A percentile compares a stretch with the other conserved stretches of the same genome.
Evolutionary conservation across 2,888 invertebrate species (phyloP).

Genomic region (Perithous albicinctus): DNA sequence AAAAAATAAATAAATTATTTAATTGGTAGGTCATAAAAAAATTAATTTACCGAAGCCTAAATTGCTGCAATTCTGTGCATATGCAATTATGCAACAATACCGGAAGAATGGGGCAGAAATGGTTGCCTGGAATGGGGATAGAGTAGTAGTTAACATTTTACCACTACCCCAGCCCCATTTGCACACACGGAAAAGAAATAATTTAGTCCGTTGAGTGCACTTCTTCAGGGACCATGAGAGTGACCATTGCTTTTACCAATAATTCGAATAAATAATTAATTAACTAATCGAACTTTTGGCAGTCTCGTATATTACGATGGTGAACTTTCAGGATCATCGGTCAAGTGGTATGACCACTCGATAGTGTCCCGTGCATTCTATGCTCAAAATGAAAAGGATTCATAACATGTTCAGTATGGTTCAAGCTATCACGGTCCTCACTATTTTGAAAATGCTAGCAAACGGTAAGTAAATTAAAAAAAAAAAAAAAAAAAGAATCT

Average conservation of each 20-base stretch:
- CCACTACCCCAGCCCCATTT: slow-evolving; percentile 36
- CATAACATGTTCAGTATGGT: slow-evolving; percentile 89
- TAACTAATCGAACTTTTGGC: background rate
- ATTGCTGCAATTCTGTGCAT: background rate
- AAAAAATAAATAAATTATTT: no score
- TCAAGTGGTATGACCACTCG: slow-evolving; percentile 81
- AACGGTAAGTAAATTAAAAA: slow-evolving; percentile 87
- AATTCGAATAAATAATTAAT: background rate
- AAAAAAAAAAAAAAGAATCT: background rate
- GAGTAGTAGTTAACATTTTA: slow-evolving; percentile 19
- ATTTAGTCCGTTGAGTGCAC: slow-evolving; percentile 34
- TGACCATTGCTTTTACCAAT: background rate
- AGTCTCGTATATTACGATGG: slow-evolving; percentile 12
- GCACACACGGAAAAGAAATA: slow-evolving; percentile 41
- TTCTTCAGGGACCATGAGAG: slow-evolving; percentile 7
- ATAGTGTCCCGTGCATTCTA: slow-evolving; percentile 71
- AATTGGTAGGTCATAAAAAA: no score
- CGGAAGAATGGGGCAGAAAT: slow-evolving; percentile 3
- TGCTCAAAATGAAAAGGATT: slow-evolving; percentile 87
- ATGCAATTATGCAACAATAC: background rate
- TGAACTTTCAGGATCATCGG: slow-evolving; percentile 70
- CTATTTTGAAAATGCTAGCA: slow-evolving; percentile 92
- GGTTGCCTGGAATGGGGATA: slow-evolving; percentile 45
- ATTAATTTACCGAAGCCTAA: background rate
- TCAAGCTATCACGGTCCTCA: slow-evolving; percentile 94